Percentiles rank a stretch among this genome's conserved stretches.
Conservation (phyloP, 2,888 invertebrate species). For the Cheilosia vulpina region DNA sequence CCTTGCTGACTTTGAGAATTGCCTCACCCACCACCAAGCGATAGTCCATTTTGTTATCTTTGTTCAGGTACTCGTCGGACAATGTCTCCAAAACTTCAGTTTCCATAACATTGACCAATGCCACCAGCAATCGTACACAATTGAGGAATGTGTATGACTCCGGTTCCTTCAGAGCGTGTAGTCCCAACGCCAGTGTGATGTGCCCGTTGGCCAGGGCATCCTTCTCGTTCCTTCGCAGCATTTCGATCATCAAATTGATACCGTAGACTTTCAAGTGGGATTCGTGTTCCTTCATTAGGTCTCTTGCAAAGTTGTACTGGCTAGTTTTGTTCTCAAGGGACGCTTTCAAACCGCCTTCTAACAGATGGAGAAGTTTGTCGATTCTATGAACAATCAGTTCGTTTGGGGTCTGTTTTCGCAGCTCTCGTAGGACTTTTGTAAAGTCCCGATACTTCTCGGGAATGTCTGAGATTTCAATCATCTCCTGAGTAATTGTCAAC, state of each 20-base stretch:
- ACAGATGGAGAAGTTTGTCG: conserved; percentile 73
- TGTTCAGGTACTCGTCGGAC: conserved; percentile 81
- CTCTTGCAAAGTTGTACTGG: conserved; percentile 77
- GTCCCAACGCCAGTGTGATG: conserved; percentile 80
- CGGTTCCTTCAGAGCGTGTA: conserved; percentile 79
- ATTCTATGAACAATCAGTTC: conserved; percentile 77
- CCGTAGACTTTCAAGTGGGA: conserved; percentile 82
- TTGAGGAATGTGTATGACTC: conserved; percentile 83
- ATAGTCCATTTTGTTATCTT: conserved; percentile 79
- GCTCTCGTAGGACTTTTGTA: conserved; percentile 66
- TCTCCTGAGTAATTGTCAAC: conserved; percentile 79
- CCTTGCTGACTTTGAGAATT: conserved; percentile 80
- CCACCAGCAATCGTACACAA: conserved; percentile 81
- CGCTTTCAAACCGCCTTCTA: conserved; percentile 72
- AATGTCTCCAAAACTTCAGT: conserved; percentile 81
- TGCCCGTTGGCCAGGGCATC: conserved; percentile 79
- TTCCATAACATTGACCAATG: conserved; percentile 80
- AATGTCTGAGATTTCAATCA: conserved; percentile 77
- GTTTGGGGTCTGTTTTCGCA: conserved; percentile 73
- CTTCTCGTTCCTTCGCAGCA: conserved; percentile 79
- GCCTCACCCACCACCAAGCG: conserved; percentile 82
- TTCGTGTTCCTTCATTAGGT: conserved; percentile 79
- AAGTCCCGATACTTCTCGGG: conserved; percentile 72
- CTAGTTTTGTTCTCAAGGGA: conserved; percentile 29
- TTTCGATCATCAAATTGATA: conserved; percentile 80